phyloP scores from a whole-genome alignment of 2,113 vertebrate species.

The Dolichotis patagonum region DNA sequence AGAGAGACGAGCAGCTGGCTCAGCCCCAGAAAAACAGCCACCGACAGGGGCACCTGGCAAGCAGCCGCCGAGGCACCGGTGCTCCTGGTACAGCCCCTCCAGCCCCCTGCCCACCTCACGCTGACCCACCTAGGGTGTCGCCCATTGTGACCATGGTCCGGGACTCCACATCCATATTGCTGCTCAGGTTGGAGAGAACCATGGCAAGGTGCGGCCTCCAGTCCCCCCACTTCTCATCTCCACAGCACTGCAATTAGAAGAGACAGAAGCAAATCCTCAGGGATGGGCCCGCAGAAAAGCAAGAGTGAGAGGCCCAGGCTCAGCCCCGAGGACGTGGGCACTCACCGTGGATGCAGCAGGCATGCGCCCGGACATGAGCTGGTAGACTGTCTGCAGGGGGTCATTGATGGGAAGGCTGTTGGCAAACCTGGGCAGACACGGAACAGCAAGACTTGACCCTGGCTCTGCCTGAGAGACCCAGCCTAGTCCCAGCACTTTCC shows the following conservation, averaged over 20 bases:
- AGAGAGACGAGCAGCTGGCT: not conserved
- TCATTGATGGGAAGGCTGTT: conserved; percentile 99
- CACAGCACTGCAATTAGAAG: conserved; percentile 91
- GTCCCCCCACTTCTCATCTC: conserved; percentile 99
- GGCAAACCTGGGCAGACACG: conserved; percentile 90
- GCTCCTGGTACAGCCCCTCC: not conserved
- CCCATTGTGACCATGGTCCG: conserved; percentile 97
- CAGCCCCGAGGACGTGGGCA: not conserved
- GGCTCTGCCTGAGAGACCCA: not conserved
- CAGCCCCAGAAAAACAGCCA: not conserved
- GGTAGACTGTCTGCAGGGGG: conserved; percentile 98
- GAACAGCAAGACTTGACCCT: not conserved
- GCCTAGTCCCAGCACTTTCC: not conserved
- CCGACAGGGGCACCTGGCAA: fast-evolving
- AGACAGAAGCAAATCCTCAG: not conserved
- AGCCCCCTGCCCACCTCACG: fast-evolving
- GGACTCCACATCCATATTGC: conserved; percentile 93
- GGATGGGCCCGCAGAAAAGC: not conserved
- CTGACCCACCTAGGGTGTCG: conserved; percentile 94
- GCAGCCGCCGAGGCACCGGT: fast-evolving
- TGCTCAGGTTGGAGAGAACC: conserved; percentile 97
- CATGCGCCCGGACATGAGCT: conserved; percentile 99
- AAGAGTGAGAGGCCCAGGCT: not conserved
- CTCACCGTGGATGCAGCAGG: conserved; percentile 95
- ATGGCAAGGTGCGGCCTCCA: conserved; percentile 98